Base-by-base conservation (phyloP, 1,140 invertebrate species). In the Heliconius himera region DNA sequence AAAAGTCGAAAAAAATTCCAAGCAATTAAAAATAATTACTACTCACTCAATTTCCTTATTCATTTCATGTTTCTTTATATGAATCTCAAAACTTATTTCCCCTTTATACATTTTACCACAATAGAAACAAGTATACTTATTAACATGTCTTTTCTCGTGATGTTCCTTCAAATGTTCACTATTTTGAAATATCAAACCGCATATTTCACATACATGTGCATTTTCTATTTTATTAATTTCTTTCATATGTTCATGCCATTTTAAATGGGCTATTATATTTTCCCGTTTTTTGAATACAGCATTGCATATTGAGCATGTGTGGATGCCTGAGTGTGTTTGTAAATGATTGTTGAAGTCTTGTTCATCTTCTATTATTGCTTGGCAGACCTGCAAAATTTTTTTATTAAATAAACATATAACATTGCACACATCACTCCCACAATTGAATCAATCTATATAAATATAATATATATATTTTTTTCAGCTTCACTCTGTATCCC, bases 1-100 rank as follows among this genome's bases (percentile, higher is more conserved):
- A 22, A 29, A 70, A 70, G 29, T 18, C 5, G 11, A n/a, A 11
- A 56, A 20, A 70, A 33, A 16, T 16, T 46, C 13, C 41, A 46
- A 16, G 3, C 11, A 72, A 20, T n/a, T 77, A 6, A 16, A 54
- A 60, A 66, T 29, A 66, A 49, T 16, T 33, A 41, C 11, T 38
- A 86, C 86, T 89, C 73, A 91, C 89, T 83, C 84, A 11, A 75
- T 13, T 72, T 86, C 80, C 60, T 87, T 75, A 73, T 87, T 83
- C 73, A 85, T 81, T 79, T 94, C 93, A 86, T 94, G 93, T 82
- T 94, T 94, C 79, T 85, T 89, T n/a, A 94, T 93, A 78, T 94
- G 93, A 33, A 82, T 78, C 11, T 94, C 90, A 60, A 93, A 93
- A 76, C 91, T 90, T 0, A 79, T n/a, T 70, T 91, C 89, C 2